Evolutionary conservation across 2,113 vertebrate species (phyloP).

Genomic region (Pantherophis guttatus): DNA sequence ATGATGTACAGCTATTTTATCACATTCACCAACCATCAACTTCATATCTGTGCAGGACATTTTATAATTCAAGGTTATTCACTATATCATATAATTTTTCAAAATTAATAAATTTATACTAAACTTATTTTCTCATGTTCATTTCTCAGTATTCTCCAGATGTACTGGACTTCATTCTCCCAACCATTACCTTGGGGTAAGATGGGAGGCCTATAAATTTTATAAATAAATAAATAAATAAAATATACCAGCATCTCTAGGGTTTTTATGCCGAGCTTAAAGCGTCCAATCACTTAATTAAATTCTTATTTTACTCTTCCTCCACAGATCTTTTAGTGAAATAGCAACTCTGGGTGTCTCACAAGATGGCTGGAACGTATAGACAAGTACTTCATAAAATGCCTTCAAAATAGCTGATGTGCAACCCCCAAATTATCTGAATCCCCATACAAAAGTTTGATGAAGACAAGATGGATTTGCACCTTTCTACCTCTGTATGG

Average conservation of each 20-base stretch:
- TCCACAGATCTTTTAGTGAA: background rate
- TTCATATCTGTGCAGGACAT: background rate
- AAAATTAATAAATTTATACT: background rate
- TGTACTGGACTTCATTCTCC: background rate
- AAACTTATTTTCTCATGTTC: background rate
- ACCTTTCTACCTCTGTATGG: background rate
- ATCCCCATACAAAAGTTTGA: background rate
- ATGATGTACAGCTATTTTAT: background rate
- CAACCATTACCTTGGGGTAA: too few species aligned
- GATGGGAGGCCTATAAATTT: too few species aligned
- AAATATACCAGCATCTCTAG: background rate
- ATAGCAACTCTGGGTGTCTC: background rate
- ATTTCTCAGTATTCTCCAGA: background rate
- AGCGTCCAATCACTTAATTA: background rate
- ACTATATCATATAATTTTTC: background rate
- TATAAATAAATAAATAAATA: too few species aligned
- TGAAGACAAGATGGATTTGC: background rate
- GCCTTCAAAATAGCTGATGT: background rate
- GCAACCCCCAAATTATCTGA: background rate
- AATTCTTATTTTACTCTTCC: background rate
- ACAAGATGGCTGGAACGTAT: background rate
- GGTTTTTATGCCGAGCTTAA: background rate
- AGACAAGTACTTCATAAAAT: background rate
- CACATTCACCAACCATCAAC: background rate
- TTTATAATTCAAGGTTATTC: background rate